These are phyloP conservation scores for Maconellicoccus hirsutus DNA, from an alignment of 1,140 invertebrate species.

Conservation along the genomic window DNA sequence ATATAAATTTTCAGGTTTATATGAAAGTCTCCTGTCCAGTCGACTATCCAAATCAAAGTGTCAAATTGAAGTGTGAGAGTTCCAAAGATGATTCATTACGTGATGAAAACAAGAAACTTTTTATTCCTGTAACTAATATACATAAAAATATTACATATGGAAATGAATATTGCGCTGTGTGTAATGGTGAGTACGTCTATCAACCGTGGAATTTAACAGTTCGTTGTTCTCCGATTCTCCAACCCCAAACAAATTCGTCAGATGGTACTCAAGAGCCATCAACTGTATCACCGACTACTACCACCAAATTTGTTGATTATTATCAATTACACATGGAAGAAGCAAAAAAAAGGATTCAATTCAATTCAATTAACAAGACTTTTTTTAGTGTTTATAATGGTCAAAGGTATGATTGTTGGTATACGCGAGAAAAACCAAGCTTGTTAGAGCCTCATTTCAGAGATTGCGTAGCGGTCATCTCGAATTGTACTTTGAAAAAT, in stretches of 20 bases:
- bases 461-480: not conserved
- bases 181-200: not conserved
- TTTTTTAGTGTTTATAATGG: not conserved
- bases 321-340: not conserved
- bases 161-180: not conserved
- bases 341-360: not conserved
- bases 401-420: not conserved
- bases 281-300: not conserved
- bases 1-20: not conserved
- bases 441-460: not conserved
- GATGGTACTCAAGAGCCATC: not conserved
- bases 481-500: not conserved
- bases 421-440: not conserved
- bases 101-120: not conserved
- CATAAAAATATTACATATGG: not conserved
- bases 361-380: not conserved
- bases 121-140: not conserved
- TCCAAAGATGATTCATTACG: not conserved
- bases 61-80: not conserved
- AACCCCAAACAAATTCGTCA: not conserved
- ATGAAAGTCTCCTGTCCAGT: not conserved
- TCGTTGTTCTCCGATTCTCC: not conserved
- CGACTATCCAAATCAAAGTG: not conserved
- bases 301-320: not conserved
- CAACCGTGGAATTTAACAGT: not conserved